Evolutionary conservation across 2,113 vertebrate genomes (phyloP).

Genomic region (Xenus cinereus): DNA sequence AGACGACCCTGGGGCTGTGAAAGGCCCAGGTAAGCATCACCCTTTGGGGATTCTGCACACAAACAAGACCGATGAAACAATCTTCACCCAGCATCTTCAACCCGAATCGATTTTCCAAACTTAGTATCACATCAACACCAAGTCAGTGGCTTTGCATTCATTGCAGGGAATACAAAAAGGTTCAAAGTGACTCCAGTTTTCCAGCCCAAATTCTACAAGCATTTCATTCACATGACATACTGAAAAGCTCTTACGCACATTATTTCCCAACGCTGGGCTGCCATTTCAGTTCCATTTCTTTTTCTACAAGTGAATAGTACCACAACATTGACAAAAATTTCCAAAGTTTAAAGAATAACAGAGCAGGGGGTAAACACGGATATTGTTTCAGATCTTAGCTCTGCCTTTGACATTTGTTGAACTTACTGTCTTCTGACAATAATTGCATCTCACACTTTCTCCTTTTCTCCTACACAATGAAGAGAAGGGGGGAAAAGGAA

Average conservation of each 20-base stretch:
- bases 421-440: neutral
- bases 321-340: neutral
- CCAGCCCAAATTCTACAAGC: neutral
- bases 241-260: neutral
- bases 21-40: rapidly evolving
- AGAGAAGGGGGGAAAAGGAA: neutral
- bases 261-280: neutral
- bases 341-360: neutral
- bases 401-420: neutral
- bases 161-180: neutral
- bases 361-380: neutral
- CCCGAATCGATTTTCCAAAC: neutral
- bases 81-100: neutral
- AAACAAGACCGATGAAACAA: neutral
- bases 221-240: neutral
- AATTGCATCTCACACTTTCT: neutral
- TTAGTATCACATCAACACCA: neutral
- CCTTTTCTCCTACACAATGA: neutral
- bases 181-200: neutral
- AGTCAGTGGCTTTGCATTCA: neutral
- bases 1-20: neutral
- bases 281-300: neutral
- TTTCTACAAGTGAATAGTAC: neutral
- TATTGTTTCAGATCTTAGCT: neutral
- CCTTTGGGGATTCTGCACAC: neutral